Base-by-base conservation (phyloP, 2,113 vertebrate species). In the Rhea americana region DNA sequence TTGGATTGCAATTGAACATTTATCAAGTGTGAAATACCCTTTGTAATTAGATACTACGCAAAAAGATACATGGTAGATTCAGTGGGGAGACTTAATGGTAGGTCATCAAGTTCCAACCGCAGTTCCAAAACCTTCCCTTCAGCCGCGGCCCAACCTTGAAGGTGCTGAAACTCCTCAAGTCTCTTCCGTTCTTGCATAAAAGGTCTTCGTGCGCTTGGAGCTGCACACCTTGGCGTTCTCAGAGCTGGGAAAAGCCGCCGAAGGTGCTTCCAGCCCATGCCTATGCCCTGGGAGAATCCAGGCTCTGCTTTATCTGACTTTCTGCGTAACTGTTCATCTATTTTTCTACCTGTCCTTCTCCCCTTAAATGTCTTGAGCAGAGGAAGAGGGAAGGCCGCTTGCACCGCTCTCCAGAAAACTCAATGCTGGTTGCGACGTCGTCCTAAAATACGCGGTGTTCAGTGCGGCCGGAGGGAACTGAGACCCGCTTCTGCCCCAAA, bases 1-100 rank as follows among this genome's bases (percentile, higher is more conserved):
- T 82, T 92, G 87, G 85, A 72, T 91, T 77, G 67, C 15, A 3
- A 92, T 89, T 20, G 82, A 91, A 89, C 82, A 39, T 94, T 77
- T 56, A 91, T 91, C 87, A 92, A 70, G 81, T 89, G 74, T 85
- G 92, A 94, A 92, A 84, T 22, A 85, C 79, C 89, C 78, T 93
- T 78, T 71, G 89, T 87, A 82, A 94, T 94, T 28, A 95, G 84
- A 72, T 39, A 72, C 43, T 70, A 3, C 2, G 81, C 32, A 82
- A 53, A 84, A 75, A 79, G 83, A 82, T 9, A 48, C 63, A 17
- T 2, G 5, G 66, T 25, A 19, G 28, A 45, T 72, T 89, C 10
- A 3, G 80, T 8, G 71, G 82, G 85, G 77, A 58, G 62, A 24
- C 84, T 73, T 71, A 32, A 61, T 7, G 0, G 61, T 3, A 9